A percentile compares a stretch with the other conserved stretches of the same genome.
phyloP scores from a whole-genome alignment of 2,888 invertebrate species.

The Athalia circularis region DNA sequence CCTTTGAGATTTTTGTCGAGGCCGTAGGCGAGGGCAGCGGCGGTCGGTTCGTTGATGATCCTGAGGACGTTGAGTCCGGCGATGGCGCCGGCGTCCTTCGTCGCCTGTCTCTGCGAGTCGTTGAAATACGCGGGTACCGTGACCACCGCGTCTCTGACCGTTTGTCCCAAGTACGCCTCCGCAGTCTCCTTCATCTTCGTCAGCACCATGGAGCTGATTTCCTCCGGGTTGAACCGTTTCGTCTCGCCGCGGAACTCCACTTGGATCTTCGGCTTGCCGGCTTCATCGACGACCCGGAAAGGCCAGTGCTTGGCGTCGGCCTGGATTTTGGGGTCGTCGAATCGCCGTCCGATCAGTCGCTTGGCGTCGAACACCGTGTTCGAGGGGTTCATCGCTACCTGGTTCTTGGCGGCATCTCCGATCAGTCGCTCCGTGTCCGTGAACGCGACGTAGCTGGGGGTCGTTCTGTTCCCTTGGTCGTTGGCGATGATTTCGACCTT shows the following conservation, averaged over 20 bases:
- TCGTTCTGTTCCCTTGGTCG: slow-evolving; percentile 83
- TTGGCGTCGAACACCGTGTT: slow-evolving; percentile 84
- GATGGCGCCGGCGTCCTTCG: slow-evolving; percentile 83
- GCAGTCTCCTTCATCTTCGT: slow-evolving; percentile 82
- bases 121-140: slow-evolving; percentile 90
- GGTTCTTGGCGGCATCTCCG: slow-evolving; percentile 84
- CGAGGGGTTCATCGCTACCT: slow-evolving; percentile 83
- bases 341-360: slow-evolving; percentile 80
- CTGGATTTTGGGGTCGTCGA: slow-evolving; percentile 84
- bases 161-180: slow-evolving; percentile 82
- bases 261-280: slow-evolving; percentile 82
- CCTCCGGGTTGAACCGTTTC: slow-evolving; percentile 82
- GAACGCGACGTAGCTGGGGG: slow-evolving; percentile 85
- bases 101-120: slow-evolving; percentile 81
- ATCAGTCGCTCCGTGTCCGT: slow-evolving; percentile 80
- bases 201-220: slow-evolving; percentile 83
- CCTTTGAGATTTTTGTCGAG: slow-evolving; percentile 81
- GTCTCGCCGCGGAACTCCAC: slow-evolving; percentile 81
- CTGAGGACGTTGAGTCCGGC: slow-evolving; percentile 82
- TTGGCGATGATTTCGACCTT: slow-evolving; percentile 87
- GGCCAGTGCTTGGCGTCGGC: slow-evolving; percentile 91
- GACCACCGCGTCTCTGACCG: slow-evolving; percentile 84
- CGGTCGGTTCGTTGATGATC: slow-evolving; percentile 80
- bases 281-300: slow-evolving; percentile 82
- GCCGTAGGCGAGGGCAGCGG: slow-evolving; percentile 83